Base-by-base conservation (phyloP, 2,797 vertebrate genomes). In the Silurus aristotelis region DNA sequence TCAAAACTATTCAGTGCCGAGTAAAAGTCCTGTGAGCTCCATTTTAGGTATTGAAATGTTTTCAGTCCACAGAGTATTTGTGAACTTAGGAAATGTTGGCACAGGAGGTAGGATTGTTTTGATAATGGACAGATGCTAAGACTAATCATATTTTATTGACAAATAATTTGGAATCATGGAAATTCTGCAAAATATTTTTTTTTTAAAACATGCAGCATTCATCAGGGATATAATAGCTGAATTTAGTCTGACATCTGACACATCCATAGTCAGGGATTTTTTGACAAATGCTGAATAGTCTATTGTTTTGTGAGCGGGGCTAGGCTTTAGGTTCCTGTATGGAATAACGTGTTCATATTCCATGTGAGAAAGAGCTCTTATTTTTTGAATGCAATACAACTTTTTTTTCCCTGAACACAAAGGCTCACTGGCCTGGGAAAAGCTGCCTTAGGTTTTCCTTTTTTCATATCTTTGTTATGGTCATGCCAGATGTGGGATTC, bases 291-390 rank as follows among this genome's bases (percentile, higher is more conserved):
- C 58, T 93, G 90, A 93, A 92, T 88, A 89, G 87, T 75, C 76
- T 84, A 91, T 92, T 94, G 92, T 93, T 93, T 91, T 90, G 89
- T 84, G 76, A 91, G 87, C 89, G 88, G 89, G 91, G 90, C 85
- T 25, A 63, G 87, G 87, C 79, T 77, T 87, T 89, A 89, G 89
- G 82, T 80, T 90, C 86, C 86, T 85, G 86, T 85, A 90, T 91
- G 89, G 89, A 88, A 83, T 8, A 70, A 88, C 87, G 84, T 87
- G 80, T 75, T 92, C 87, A 85, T 83, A 89, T 92, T 93, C 92
- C 94, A 92, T 94, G 92, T 92, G 92, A 95, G 93, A 95, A 92
- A 55, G 84, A 90, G 83, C 87, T 90, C 89, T 88, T 93, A 90
- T 94, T 94, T 94, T 89, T 91, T 91, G n/a, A 94, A 91, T 46